These are phyloP conservation scores for Mythimna lalbum DNA, from an alignment of 2,888 invertebrate species.

Conservation along the genomic window DNA sequence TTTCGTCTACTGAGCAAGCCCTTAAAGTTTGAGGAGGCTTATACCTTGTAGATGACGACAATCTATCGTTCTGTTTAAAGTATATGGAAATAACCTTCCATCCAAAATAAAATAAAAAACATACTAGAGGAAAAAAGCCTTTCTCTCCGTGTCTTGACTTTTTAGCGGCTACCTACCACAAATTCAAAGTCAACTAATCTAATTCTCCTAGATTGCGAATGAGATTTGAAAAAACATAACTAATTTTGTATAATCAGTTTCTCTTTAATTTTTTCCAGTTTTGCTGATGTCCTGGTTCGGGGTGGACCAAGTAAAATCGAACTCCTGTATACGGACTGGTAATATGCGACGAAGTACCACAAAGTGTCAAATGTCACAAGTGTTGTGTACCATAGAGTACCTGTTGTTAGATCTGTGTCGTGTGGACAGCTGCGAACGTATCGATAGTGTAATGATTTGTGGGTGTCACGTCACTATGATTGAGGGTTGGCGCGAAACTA, in stretches of 20 bases:
- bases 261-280: constrained; percentile 78
- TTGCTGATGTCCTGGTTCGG: constrained; percentile 90
- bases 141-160: too few species aligned
- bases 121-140: too few species aligned
- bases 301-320: constrained; percentile 87
- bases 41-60: too few species aligned
- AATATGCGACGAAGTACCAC: constrained; percentile 71
- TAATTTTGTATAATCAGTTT: constrained; percentile 21
- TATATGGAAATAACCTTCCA: too few species aligned
- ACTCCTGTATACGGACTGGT: constrained; percentile 89
- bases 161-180: too few species aligned
- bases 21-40: too few species aligned
- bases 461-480: constrained; percentile 56
- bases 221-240: too few species aligned
- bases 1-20: too few species aligned
- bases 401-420: constrained; percentile 74
- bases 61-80: too few species aligned
- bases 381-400: constrained; percentile 67
- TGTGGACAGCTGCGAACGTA: constrained; percentile 66
- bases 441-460: constrained; percentile 53
- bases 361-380: constrained; percentile 61
- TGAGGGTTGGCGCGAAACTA: constrained; percentile 23
- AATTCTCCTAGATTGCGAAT: too few species aligned
- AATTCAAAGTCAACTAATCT: too few species aligned
- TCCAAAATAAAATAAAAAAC: too few species aligned